Percentiles rank a stretch among this genome's conserved stretches.
Conservation (phyloP, 1,140 invertebrate species). For the Drosophila bocqueti region DNA sequence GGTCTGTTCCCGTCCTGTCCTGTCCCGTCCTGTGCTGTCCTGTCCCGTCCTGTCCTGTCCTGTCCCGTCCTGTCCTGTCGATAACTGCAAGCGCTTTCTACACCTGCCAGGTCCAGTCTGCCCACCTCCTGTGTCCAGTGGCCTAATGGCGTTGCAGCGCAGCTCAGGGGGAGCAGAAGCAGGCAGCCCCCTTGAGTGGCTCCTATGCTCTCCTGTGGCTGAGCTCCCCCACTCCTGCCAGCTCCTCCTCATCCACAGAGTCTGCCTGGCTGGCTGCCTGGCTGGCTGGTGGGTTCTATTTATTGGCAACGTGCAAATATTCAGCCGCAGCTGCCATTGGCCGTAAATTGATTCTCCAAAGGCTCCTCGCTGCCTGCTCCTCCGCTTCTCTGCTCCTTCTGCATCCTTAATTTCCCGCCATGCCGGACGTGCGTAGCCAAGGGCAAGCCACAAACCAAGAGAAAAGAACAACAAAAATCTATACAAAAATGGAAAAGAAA, state of each 20-base stretch:
- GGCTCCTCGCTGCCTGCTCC: not conserved
- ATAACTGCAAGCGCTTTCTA: constrained; percentile 51
- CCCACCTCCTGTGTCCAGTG: not conserved
- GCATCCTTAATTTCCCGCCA: constrained; percentile 9
- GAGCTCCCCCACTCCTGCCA: too few relatives aligned
- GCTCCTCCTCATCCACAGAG: too few relatives aligned
- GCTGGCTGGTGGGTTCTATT: not conserved
- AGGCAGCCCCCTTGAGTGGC: too few relatives aligned
- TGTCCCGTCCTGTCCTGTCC: not conserved
- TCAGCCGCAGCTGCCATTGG: constrained; percentile 26
- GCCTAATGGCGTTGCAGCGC: constrained; percentile 16
- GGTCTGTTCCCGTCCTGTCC: constrained; percentile 52
- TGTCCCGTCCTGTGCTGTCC: too few relatives aligned
- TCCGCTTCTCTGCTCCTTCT: not conserved
- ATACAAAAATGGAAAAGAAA: not conserved
- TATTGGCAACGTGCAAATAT: constrained; percentile 44
- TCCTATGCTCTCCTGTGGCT: not conserved
- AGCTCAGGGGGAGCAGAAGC: not conserved
- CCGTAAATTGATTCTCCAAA: constrained; percentile 29
- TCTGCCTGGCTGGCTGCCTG: too few relatives aligned
- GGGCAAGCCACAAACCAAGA: constrained; percentile 12
- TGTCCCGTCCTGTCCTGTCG: constrained; percentile 11
- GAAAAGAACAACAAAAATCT: not conserved
- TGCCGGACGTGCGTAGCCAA: constrained; percentile 22
- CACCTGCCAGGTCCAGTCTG: constrained; percentile 23